phyloP scores from a whole-genome alignment of 2,113 vertebrate species.

The Festucalex cinctus region DNA sequence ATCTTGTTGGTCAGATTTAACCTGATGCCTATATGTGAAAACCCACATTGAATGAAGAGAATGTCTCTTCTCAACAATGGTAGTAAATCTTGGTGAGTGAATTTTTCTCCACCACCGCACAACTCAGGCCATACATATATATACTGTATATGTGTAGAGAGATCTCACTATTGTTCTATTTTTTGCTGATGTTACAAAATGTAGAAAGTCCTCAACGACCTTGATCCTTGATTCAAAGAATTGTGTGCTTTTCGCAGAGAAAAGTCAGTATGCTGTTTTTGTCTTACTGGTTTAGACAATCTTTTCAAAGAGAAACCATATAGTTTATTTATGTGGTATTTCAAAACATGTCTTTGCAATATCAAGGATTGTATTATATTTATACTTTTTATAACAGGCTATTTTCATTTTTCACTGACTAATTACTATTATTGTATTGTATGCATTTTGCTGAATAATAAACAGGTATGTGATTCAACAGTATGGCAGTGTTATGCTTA shows the following conservation, averaged over 20 bases:
- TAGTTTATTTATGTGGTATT: constrained; percentile 65
- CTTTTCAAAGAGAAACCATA: constrained; percentile 54
- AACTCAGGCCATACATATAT: constrained; percentile 36
- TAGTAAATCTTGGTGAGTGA: constrained; percentile 50
- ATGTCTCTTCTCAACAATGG: constrained; percentile 58
- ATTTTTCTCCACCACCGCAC: constrained; percentile 49
- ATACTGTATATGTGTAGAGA: constrained; percentile 3
- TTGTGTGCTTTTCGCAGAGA: constrained; percentile 50
- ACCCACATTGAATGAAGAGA: constrained; percentile 65
- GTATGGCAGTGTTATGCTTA: background rate
- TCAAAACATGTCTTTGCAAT: constrained; percentile 62
- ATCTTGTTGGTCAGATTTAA: constrained; percentile 53
- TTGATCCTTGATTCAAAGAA: constrained; percentile 44
- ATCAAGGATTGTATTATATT: constrained; percentile 70
- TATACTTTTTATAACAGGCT: constrained; percentile 75
- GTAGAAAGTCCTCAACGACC: constrained; percentile 48
- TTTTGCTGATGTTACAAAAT: constrained; percentile 57
- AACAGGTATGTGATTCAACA: constrained; percentile 53
- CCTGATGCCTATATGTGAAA: constrained; percentile 51
- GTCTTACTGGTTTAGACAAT: constrained; percentile 75
- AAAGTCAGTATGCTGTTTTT: constrained; percentile 62
- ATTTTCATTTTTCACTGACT: constrained; percentile 59
- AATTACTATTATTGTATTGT: constrained; percentile 6
- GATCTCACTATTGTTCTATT: constrained; percentile 39
- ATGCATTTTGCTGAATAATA: constrained; percentile 35